Percentiles rank a stretch among this genome's conserved stretches.
phyloP scores from a whole-genome alignment of 2,797 vertebrate species.

The Hypotaenidia philippensis region DNA sequence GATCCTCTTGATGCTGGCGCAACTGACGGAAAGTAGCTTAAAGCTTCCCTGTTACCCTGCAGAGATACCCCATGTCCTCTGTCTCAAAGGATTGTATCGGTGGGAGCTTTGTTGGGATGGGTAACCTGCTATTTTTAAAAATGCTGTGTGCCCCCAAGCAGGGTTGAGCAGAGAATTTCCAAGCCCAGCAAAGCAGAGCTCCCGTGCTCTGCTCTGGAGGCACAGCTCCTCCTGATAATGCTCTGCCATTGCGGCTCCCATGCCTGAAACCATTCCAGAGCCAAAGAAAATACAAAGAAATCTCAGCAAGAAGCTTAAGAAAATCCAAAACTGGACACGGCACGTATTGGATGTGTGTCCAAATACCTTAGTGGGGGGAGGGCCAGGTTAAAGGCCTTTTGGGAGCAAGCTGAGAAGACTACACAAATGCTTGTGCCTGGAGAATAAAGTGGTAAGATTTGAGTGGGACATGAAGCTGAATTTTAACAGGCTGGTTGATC shows the following conservation, averaged over 20 bases:
- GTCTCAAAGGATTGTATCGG: background rate
- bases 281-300: slow-evolving; percentile 19
- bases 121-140: slow-evolving; percentile 43
- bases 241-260: background rate
- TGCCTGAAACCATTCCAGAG: background rate
- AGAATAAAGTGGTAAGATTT: background rate
- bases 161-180: background rate
- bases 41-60: background rate
- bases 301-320: background rate
- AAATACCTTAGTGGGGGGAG: background rate
- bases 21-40: background rate
- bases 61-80: background rate
- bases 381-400: background rate
- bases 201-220: background rate
- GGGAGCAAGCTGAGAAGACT: background rate
- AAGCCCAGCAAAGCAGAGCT: background rate
- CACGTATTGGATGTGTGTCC: background rate
- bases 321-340: background rate
- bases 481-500: background rate
- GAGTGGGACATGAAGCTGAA: background rate
- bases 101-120: background rate
- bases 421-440: background rate
- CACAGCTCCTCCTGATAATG: background rate
- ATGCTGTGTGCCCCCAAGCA: fast-evolving
- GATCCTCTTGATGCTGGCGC: background rate